A percentile compares a stretch with the other conserved stretches of the same genome.
These are phyloP conservation scores for Rhombomys opimus DNA, from an alignment of 2,113 vertebrate species.

Conservation along the genomic window DNA sequence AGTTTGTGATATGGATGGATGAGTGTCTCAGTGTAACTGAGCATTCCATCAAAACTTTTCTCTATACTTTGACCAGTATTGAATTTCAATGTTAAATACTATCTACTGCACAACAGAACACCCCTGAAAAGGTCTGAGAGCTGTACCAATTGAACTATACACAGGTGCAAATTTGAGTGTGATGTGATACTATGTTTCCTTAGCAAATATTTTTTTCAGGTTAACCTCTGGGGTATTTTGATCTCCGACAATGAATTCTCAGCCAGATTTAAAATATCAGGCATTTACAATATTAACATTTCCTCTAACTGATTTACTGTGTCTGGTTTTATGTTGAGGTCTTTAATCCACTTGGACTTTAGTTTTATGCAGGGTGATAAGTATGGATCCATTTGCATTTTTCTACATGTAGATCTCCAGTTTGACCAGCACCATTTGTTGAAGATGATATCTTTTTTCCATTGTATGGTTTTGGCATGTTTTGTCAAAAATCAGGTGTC, in stretches of 20 bases:
- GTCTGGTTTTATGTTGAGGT: too few relatives aligned
- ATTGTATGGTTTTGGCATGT: too few relatives aligned
- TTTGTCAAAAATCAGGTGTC: too few relatives aligned
- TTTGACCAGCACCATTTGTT: too few relatives aligned
- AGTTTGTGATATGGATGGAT: neutral
- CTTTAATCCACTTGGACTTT: too few relatives aligned
- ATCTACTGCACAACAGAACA: neutral
- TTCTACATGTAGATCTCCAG: too few relatives aligned
- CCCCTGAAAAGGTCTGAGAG: neutral
- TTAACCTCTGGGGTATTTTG: neutral
- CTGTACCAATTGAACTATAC: neutral
- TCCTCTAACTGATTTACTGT: too few relatives aligned
- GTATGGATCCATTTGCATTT: too few relatives aligned
- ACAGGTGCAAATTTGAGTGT: neutral
- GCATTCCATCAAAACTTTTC: neutral
- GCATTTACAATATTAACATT: neutral
- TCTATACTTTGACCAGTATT: neutral
- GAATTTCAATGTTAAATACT: neutral
- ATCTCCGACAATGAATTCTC: neutral
- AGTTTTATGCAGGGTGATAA: too few relatives aligned
- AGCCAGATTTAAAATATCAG: neutral
- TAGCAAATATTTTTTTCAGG: neutral
- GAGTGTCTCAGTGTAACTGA: neutral
- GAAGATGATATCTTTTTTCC: too few relatives aligned
- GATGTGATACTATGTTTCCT: neutral